These are phyloP conservation scores for Percina caprodes DNA, from an alignment of 2,113 vertebrate genomes.

Conservation along the genomic window DNA sequence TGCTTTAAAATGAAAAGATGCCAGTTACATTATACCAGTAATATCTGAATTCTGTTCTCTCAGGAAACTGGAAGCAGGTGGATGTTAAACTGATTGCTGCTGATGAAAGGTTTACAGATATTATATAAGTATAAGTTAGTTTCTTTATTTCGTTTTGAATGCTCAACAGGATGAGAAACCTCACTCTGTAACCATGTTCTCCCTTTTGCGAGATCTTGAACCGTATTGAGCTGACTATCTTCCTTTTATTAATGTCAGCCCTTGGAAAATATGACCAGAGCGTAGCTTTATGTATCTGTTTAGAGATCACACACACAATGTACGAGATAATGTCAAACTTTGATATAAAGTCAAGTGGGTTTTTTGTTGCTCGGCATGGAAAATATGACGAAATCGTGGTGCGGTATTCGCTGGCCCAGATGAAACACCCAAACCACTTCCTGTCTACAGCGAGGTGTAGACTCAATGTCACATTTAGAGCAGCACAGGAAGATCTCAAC, in stretches of 20 bases:
- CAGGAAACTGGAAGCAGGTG: slow-evolving; percentile 31
- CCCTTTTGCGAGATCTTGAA: slow-evolving; percentile 27
- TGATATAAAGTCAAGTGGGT: slow-evolving; percentile 62
- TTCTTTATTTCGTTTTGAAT: slow-evolving; percentile 13
- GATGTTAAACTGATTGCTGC: not conserved
- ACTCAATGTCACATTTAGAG: slow-evolving; percentile 53
- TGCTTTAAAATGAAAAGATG: not conserved
- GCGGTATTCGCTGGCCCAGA: slow-evolving; percentile 59
- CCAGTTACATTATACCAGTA: slow-evolving; percentile 12
- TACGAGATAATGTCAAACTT: slow-evolving; percentile 70
- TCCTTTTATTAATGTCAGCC: slow-evolving; percentile 66
- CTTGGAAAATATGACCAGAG: slow-evolving; percentile 73
- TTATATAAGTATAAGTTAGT: not conserved
- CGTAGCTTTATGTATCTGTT: slow-evolving; percentile 47
- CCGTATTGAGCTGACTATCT: slow-evolving; percentile 24
- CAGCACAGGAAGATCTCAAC: slow-evolving; percentile 39
- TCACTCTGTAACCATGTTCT: slow-evolving; percentile 15
- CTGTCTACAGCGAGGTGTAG: slow-evolving; percentile 69
- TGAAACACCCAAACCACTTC: slow-evolving; percentile 79
- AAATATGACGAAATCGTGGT: slow-evolving; percentile 72
- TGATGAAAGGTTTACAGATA: slow-evolving; percentile 3
- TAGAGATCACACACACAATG: slow-evolving; percentile 34
- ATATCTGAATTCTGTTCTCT: slow-evolving; percentile 22
- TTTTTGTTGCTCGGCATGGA: slow-evolving; percentile 65
- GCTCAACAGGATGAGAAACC: slow-evolving; percentile 18